A percentile compares a stretch with the other conserved stretches of the same genome.
These are phyloP conservation scores for Aporrectodea caliginosa DNA, from an alignment of 1,140 invertebrate species.

Conservation along the genomic window DNA sequence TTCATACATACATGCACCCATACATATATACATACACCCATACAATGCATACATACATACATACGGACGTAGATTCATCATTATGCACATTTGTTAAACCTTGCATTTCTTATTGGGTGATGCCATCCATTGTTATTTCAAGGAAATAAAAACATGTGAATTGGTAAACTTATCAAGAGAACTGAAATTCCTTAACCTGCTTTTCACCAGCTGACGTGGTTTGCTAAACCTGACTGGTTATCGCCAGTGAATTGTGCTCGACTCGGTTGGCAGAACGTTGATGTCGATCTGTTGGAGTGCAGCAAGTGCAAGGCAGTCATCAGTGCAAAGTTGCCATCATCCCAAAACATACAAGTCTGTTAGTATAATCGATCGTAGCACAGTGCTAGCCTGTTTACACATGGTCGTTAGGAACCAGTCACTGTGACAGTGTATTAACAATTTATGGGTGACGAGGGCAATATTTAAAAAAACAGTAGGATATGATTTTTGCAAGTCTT, in stretches of 20 bases:
- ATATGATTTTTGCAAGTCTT: neutral
- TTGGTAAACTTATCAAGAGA: too few species aligned
- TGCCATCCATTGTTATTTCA: neutral
- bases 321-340: conserved; percentile 38
- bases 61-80: neutral
- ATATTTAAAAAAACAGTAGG: neutral
- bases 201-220: conserved; percentile 42
- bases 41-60: conserved; percentile 21
- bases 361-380: neutral
- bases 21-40: conserved; percentile 6
- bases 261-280: conserved; percentile 47
- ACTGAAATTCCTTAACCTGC: conserved; percentile 27
- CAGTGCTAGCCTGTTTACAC: neutral
- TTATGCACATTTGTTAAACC: neutral
- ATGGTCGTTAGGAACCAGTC: neutral
- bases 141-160: too few species aligned
- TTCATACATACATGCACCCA: too few species aligned
- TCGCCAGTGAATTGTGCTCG: conserved; percentile 45
- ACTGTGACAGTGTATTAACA: too few species aligned
- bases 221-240: conserved; percentile 44
- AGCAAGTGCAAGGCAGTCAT: conserved; percentile 40
- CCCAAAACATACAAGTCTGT: neutral
- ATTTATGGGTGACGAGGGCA: neutral
- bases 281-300: conserved; percentile 45
- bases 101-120: neutral